phyloP scores from a whole-genome alignment of 2,888 invertebrate species.

The Anorthoa munda region DNA sequence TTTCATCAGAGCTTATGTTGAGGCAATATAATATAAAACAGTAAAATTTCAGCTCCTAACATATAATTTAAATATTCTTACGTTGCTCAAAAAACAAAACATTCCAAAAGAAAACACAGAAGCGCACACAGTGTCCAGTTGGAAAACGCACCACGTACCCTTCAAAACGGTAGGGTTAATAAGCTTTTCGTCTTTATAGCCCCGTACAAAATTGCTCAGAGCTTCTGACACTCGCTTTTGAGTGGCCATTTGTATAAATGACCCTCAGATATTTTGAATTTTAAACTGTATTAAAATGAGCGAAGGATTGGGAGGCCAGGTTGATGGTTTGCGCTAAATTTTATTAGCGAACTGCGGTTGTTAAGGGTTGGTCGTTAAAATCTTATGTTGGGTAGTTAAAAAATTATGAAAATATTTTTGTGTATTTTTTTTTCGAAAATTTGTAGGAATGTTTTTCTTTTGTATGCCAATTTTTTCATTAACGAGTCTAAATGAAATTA shows the following conservation, averaged over 20 bases:
- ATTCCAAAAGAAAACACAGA: constrained; percentile 32
- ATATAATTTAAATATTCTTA: background rate
- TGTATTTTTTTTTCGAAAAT: background rate
- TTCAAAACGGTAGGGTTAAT: constrained; percentile 71
- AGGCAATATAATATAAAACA: too few relatives aligned
- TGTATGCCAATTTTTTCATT: background rate
- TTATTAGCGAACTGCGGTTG: constrained; percentile 67
- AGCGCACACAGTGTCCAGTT: constrained; percentile 57
- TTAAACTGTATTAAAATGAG: constrained; percentile 79
- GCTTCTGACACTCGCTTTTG: constrained; percentile 74
- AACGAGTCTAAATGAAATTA: background rate
- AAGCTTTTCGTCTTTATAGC: constrained; percentile 77
- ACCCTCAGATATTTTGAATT: constrained; percentile 79
- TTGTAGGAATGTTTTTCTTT: background rate
- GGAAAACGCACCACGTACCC: constrained; percentile 65
- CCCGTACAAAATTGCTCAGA: constrained; percentile 75
- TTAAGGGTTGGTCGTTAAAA: constrained; percentile 57
- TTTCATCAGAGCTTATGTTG: too few relatives aligned
- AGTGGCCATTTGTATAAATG: constrained; percentile 82
- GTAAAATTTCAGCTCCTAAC: too few relatives aligned
- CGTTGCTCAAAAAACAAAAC: background rate
- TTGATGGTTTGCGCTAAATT: constrained; percentile 68
- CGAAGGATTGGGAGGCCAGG: constrained; percentile 76
- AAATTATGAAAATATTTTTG: background rate
- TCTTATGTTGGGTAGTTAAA: constrained; percentile 61